Percentiles rank a stretch among this genome's conserved stretches.
Evolutionary conservation across 2,797 vertebrate genomes (phyloP).

Genomic region (Eospalax fontanierii): DNA sequence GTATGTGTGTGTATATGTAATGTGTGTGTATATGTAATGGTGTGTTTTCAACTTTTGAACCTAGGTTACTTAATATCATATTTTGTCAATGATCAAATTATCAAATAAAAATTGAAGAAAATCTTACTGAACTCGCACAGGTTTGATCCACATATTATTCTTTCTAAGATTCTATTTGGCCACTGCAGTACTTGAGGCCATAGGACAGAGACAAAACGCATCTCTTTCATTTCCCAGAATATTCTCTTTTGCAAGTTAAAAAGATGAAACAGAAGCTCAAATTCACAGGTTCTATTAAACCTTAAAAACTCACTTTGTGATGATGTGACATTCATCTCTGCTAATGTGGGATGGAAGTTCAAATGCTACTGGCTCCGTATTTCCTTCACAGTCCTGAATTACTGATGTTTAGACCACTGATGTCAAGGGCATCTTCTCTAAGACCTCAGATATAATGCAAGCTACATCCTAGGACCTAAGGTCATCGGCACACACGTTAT

Average conservation of each 20-base stretch:
- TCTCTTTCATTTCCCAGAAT: conserved; percentile 19
- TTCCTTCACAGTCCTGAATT: not conserved
- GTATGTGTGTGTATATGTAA: not conserved
- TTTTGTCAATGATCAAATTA: not conserved
- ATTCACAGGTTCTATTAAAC: not conserved
- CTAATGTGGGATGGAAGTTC: not conserved
- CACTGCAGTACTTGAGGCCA: not conserved
- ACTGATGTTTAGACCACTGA: not conserved
- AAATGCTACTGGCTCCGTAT: not conserved
- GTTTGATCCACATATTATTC: not conserved
- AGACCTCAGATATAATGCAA: not conserved
- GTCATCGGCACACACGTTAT: not conserved
- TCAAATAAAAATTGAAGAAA: conserved; percentile 25
- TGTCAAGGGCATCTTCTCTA: not conserved
- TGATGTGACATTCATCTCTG: not conserved
- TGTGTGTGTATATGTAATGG: too few species aligned
- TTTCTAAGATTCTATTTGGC: not conserved
- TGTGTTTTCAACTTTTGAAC: not conserved
- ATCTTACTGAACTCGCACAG: not conserved
- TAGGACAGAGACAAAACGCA: not conserved
- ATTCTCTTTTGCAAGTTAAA: not conserved
- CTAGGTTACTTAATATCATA: not conserved
- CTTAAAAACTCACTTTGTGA: conserved; percentile 33
- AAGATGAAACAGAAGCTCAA: conserved; percentile 26
- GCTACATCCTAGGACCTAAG: not conserved